Conservation (phyloP, 2,888 invertebrate species). For the Amiota communis region DNA sequence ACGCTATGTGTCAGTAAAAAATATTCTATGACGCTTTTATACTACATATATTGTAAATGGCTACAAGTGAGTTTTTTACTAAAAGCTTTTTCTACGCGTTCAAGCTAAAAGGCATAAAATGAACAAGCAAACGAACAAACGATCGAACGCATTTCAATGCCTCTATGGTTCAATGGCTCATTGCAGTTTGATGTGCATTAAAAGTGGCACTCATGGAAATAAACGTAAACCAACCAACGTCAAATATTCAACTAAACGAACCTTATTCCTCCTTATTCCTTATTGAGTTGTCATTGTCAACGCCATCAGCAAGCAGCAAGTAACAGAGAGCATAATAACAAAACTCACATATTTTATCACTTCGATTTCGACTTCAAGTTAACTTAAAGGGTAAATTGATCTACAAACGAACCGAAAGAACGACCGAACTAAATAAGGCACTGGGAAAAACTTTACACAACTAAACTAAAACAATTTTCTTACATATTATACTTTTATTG, state of each 20-base stretch:
- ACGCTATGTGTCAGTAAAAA: not conserved
- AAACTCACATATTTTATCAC: no score
- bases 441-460: no score
- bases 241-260: not conserved
- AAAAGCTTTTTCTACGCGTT: not conserved
- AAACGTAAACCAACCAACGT: not conserved
- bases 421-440: no score
- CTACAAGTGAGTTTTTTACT: conserved; percentile 3
- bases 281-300: conserved; percentile 9
- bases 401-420: no score
- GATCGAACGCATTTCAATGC: conserved; percentile 1
- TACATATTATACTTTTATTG: no score
- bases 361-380: no score
- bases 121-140: not conserved
- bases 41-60: not conserved
- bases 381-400: no score
- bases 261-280: not conserved
- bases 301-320: not conserved
- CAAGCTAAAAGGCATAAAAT: conserved; percentile 21
- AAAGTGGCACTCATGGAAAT: not conserved
- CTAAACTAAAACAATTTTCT: no score
- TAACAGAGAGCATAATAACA: no score
- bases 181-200: conserved; percentile 2
- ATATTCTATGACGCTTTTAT: no score
- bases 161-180: conserved; percentile 1